phyloP scores from a whole-genome alignment of 2,113 vertebrate genomes.

The Prolemur simus region DNA sequence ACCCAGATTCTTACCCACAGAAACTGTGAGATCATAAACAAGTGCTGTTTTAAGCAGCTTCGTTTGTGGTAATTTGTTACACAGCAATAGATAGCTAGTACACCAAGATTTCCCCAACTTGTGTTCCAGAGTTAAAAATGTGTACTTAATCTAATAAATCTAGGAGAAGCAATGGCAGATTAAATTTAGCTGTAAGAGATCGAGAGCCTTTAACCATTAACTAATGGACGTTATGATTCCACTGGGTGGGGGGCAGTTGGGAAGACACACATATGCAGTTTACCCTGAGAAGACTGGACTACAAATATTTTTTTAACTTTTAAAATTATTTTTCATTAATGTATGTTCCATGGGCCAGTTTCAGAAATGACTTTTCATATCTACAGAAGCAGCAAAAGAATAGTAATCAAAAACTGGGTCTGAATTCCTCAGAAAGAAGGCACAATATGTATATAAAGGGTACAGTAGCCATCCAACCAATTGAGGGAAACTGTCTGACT shows the following conservation, averaged over 20 bases:
- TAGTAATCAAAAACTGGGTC: background rate
- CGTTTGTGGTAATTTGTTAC: background rate
- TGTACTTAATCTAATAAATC: background rate
- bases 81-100: background rate
- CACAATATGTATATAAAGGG: background rate
- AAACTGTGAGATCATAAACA: background rate
- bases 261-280: background rate
- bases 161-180: background rate
- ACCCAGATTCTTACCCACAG: background rate
- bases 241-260: accelerated
- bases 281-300: background rate
- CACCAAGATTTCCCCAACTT: background rate
- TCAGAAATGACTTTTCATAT: background rate
- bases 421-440: background rate
- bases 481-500: accelerated
- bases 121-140: background rate
- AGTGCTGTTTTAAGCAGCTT: background rate
- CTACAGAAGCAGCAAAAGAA: background rate
- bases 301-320: background rate
- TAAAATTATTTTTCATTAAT: background rate
- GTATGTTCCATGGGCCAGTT: background rate
- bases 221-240: background rate
- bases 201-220: background rate
- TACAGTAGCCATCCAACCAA: background rate
- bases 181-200: background rate